Evolutionary conservation across 2,113 vertebrate species (phyloP), one percentile per base, ranked within the genome.

Genomic region (Perca schrenkii): DNA sequence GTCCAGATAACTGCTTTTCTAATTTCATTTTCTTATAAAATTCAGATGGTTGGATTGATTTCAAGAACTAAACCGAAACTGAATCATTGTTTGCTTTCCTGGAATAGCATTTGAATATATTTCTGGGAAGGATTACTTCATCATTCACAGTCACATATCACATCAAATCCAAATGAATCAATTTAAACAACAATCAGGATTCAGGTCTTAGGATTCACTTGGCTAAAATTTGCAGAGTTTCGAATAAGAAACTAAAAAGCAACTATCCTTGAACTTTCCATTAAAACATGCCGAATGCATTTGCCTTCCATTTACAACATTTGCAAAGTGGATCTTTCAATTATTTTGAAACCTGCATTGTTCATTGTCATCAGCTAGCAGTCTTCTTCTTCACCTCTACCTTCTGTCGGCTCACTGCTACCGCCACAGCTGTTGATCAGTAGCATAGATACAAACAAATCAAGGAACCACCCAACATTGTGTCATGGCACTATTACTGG

Each of bases 71-170:
- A 76, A 72, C 50, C 63, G 16, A 13, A 64, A 65, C 72, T 1
- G 76, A 72, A 63, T 56, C 47, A 58, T 7, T 65, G n/a, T 76
- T 54, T 72, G 47, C 22, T 76, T 89, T 80, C 76, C 71, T 73
- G 62, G 56, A 85, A 80, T 22, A 8, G 25, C 7, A 6, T 36
- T 43, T 67, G 63, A 31, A 57, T 77, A 28, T 1, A 21, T 74
- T 76, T 69, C 61, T 47, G 0, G 52, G 56, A 78, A 79, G 46
- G 60, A 25, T 19, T 19, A n/a, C 52, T 57, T 52, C 16, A 71
- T 72, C 25, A 31, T 68, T 75, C 52, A 36, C 8, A 40, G 16
- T 47, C 34, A 46, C 8, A 40, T 22, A 4, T 52, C 43, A 52
- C 16, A 69, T 43, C 43, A 54, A 40, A 70, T 66, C 16, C 17